Evolutionary conservation across 2,797 vertebrate species (phyloP).

Genomic region (Tolypeutes matacus): DNA sequence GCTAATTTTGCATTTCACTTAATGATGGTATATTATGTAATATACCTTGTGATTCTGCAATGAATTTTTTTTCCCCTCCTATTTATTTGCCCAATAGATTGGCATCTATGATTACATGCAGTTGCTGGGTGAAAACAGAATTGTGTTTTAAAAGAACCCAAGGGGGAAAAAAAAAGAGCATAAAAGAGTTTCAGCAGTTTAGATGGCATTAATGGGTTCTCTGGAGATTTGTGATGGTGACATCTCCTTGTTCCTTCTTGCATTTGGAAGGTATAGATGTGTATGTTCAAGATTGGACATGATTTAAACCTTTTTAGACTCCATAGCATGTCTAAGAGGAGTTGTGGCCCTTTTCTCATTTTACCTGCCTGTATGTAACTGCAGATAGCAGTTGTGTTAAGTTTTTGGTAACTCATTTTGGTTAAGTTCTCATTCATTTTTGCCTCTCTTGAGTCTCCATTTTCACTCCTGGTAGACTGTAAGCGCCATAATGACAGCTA

Average conservation of each 20-base stretch:
- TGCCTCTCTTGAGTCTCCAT: background rate
- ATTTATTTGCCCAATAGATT: slow-evolving; percentile 50
- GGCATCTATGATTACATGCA: background rate
- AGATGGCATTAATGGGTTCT: background rate
- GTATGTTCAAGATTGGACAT: background rate
- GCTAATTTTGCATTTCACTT: slow-evolving; percentile 16
- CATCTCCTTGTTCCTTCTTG: background rate
- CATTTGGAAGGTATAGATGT: background rate
- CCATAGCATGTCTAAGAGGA: background rate
- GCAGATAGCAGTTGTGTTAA: background rate
- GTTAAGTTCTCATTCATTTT: background rate
- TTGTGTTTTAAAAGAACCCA: slow-evolving; percentile 34
- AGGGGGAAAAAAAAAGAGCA: background rate
- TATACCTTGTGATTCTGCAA: background rate
- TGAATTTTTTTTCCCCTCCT: slow-evolving; percentile 32
- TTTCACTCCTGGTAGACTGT: background rate
- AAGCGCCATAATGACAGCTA: background rate
- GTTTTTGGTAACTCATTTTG: background rate
- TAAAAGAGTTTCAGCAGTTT: background rate
- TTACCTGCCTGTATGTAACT: background rate
- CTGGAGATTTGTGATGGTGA: background rate
- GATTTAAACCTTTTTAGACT: background rate
- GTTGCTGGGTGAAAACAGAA: slow-evolving; percentile 55
- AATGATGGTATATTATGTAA: background rate
- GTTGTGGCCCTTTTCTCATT: background rate